Conservation (phyloP, 2,113 vertebrate species). For the Holacanthus passer region DNA sequence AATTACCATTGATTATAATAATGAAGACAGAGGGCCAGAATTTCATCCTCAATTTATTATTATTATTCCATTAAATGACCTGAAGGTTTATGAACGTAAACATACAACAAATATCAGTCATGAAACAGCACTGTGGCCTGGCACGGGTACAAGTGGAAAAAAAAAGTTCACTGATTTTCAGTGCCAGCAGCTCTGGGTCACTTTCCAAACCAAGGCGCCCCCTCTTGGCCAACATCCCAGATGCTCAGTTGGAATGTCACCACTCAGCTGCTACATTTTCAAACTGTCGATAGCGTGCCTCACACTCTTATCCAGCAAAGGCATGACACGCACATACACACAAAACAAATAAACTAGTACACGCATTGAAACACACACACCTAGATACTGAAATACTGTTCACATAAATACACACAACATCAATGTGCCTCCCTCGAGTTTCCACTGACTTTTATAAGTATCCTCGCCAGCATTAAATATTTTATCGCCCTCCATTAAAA, state of each 20-base stretch:
- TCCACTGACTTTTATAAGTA: constrained; percentile 15
- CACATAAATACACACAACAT: neutral
- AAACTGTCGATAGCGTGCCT: constrained; percentile 1
- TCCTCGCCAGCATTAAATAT: constrained; percentile 54
- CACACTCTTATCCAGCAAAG: neutral
- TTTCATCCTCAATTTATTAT: neutral
- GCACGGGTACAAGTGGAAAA: neutral
- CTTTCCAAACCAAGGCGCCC: constrained; percentile 16
- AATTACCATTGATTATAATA: neutral
- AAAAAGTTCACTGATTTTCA: neutral
- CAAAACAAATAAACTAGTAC: constrained; percentile 1
- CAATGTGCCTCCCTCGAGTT: neutral
- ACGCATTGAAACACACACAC: neutral
- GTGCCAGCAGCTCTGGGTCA: constrained; percentile 10
- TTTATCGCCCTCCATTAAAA: constrained; percentile 51
- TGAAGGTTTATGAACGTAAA: neutral
- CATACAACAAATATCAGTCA: neutral
- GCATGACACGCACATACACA: neutral
- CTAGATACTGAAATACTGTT: constrained; percentile 8
- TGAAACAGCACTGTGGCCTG: neutral
- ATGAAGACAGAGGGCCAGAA: neutral
- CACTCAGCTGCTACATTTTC: constrained; percentile 14
- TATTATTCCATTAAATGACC: neutral
- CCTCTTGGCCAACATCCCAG: constrained; percentile 43
- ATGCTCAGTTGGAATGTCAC: constrained; percentile 19